phyloP scores from a whole-genome alignment of 2,797 vertebrate species.

The Rachycentron canadum region DNA sequence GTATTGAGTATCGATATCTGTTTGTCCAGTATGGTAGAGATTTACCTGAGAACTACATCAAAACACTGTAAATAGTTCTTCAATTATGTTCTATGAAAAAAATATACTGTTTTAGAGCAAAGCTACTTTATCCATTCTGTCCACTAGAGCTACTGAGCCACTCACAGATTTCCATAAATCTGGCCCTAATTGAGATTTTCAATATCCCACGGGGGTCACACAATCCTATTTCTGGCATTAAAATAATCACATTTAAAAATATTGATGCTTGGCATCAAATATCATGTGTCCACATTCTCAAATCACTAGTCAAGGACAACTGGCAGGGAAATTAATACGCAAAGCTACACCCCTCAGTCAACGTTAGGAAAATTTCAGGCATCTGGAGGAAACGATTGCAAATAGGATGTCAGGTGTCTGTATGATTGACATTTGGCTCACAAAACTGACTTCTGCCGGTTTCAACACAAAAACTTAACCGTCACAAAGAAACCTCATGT shows the following conservation, averaged over 20 bases:
- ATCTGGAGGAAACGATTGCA: constrained; percentile 72
- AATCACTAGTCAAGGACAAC: constrained; percentile 54
- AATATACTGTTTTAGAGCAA: constrained; percentile 12
- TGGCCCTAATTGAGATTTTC: constrained; percentile 51
- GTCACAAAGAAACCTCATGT: neutral
- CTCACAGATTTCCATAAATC: constrained; percentile 49
- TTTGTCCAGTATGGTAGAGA: neutral
- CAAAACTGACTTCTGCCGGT: constrained; percentile 42
- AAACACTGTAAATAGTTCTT: constrained; percentile 7
- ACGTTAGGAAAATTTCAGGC: constrained; percentile 63
- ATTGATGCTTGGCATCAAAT: constrained; percentile 31
- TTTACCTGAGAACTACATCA: constrained; percentile 13
- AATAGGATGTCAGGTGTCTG: constrained; percentile 71
- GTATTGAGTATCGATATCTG: constrained; percentile 29
- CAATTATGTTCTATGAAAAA: neutral
- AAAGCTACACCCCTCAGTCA: constrained; percentile 65
- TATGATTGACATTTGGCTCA: constrained; percentile 67
- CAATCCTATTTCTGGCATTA: constrained; percentile 49
- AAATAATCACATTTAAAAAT: constrained; percentile 48
- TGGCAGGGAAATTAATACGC: constrained; percentile 59
- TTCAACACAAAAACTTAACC: constrained; percentile 45
- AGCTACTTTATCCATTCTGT: constrained; percentile 8
- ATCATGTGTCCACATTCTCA: constrained; percentile 32
- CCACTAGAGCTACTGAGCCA: constrained; percentile 48
- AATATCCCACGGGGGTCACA: constrained; percentile 27